A percentile compares a stretch with the other conserved stretches of the same genome.
phyloP scores from a whole-genome alignment of 2,888 invertebrate species.

The Urechis unicinctus region DNA sequence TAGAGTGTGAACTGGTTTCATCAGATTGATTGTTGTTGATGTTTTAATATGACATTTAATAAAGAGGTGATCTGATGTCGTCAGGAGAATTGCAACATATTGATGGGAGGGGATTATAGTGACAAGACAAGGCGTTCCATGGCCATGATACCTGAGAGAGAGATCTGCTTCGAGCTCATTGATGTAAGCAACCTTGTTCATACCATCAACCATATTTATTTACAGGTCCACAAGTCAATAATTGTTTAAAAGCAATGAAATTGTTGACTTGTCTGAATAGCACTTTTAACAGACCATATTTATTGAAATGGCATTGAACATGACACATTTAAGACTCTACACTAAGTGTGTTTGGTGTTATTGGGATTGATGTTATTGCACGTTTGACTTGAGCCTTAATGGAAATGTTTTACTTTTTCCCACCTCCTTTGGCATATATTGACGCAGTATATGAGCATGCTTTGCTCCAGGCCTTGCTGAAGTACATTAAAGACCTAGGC shows the following conservation, averaged over 20 bases:
- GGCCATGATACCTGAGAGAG: constrained; percentile 77
- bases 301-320: no score
- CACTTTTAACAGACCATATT: no score
- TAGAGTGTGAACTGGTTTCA: no score
- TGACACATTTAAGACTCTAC: no score
- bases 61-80: no score
- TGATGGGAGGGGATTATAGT: constrained; percentile 49
- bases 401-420: neutral
- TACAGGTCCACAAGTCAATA: no score
- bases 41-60: no score
- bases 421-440: neutral
- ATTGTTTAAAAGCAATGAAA: no score
- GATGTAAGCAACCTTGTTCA: constrained; percentile 55
- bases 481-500: constrained; percentile 52
- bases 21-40: constrained; percentile 2
- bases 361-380: neutral
- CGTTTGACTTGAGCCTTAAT: neutral
- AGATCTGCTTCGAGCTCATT: constrained; percentile 86
- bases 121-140: constrained; percentile 63
- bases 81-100: constrained; percentile 62
- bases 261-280: no score
- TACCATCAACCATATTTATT: no score
- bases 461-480: constrained; percentile 56
- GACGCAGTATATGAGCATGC: neutral
- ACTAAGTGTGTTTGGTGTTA: no score